Evolutionary conservation across 2,888 invertebrate genomes (phyloP).

Genomic region (Apocheima hispidaria): DNA sequence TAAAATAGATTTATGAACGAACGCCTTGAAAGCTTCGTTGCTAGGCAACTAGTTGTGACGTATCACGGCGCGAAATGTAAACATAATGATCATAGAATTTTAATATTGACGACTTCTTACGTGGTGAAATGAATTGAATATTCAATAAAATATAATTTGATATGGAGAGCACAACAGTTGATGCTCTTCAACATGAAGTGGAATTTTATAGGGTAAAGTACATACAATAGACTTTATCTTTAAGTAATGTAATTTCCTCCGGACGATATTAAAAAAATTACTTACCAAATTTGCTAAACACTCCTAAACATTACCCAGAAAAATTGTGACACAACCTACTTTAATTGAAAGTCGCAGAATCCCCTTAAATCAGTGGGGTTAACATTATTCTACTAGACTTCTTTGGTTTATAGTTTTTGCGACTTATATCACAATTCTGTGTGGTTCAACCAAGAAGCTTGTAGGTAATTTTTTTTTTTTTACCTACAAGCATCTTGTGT

Average conservation of each 20-base stretch:
- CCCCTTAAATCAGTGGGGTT: no score
- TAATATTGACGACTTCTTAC: neutral
- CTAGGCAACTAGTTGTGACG: conserved; percentile 64
- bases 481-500: no score
- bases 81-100: conserved; percentile 50
- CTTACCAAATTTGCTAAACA: no score
- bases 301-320: no score
- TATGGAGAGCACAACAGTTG: conserved; percentile 61
- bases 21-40: conserved; percentile 43
- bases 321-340: no score
- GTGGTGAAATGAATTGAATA: neutral
- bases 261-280: no score
- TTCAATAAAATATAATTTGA: neutral
- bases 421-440: no score
- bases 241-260: neutral
- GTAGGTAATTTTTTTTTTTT: no score
- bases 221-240: neutral
- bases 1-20: conserved; percentile 2
- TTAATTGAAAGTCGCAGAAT: no score
- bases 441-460: no score
- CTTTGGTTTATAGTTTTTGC: no score
- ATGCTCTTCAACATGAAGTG: conserved; percentile 78
- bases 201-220: conserved; percentile 80
- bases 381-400: no score
- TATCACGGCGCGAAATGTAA: conserved; percentile 75